phyloP scores from a whole-genome alignment of 23 tunicate genomes.

The Ascidia mentula region DNA sequence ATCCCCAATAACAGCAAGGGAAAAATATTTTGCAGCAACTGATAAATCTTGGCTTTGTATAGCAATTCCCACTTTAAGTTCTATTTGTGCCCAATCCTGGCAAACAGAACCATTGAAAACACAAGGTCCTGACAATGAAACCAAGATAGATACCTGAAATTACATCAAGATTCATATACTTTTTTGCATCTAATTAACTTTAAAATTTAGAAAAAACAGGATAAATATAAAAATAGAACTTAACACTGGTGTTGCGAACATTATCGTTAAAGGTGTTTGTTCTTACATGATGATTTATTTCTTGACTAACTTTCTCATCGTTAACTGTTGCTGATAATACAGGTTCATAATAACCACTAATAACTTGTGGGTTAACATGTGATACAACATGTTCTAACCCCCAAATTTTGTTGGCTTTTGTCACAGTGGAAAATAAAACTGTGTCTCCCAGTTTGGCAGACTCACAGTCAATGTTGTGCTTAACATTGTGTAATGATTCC shows the following conservation, averaged over 20 bases:
- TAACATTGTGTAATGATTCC: neutral
- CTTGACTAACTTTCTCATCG: neutral
- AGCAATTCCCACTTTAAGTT: conserved; percentile 35
- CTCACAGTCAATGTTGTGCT: neutral
- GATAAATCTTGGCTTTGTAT: conserved; percentile 28
- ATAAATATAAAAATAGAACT: neutral
- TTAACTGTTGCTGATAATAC: conserved; percentile 1
- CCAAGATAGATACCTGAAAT: conserved; percentile 37
- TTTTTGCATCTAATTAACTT: neutral
- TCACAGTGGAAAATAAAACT: conserved; percentile 23
- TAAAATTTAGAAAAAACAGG: neutral
- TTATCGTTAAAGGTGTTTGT: neutral
- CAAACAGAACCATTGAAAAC: conserved; percentile 50
- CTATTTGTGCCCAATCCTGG: conserved; percentile 24
- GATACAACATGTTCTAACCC: conserved; percentile 72
- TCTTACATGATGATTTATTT: neutral
- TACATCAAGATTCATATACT: too few relatives aligned
- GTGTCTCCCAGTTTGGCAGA: conserved; percentile 5
- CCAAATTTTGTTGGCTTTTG: conserved; percentile 30
- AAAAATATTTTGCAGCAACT: conserved; percentile 39
- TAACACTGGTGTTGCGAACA: neutral
- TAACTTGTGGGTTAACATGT: conserved; percentile 43
- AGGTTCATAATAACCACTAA: conserved; percentile 8
- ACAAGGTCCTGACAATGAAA: conserved; percentile 64
- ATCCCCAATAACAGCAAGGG: conserved; percentile 37